Evolutionary conservation across 1,140 invertebrate genomes (phyloP), one percentile per base, ranked within the genome.

Genomic region (Bombus waltoni): DNA sequence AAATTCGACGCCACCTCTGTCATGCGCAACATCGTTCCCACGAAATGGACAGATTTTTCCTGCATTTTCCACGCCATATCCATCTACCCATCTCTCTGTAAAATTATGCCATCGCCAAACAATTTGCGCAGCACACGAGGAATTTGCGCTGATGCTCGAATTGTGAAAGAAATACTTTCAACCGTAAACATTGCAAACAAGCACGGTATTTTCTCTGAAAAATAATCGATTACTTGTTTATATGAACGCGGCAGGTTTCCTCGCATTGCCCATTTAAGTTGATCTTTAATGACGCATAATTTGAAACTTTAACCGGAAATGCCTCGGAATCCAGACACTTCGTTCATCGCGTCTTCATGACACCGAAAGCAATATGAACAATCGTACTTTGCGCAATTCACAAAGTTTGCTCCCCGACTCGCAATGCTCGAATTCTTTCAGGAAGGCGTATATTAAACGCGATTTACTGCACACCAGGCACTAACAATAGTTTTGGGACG

Each of bases 401-500:
- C 32, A 1, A 44, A 62, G 13, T 59, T 59, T 76, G 3, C 28
- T 22, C 59, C 8, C 28, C 10, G 57, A 75, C 44, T 57, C 32
- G 32, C 28, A 32, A 38, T 35, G 32, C 11, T 57, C 73, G 35
- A 47, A 75, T 47, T 75, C 73, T 75, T 75, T 75, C 47, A 57
- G 44, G 32, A 38, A 25, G 22, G 44, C 10, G 73, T 75, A 75
- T 75, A 57, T 75, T 53, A 75, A 53, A 75, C 73, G 22, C 76
- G 28, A 66, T 78, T 65, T 78, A 42, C 28, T 42, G 57, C 59
- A 15, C 38, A 18, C 35, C 38, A 78, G 38, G 38, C 40, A 65
- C 15, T 22, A n/a, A 77, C 28, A 59, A 65, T 40, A 77, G 75
- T 65, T 77, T n/a, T n/a, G 13, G 25, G 38, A 79, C 77, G 28